A percentile compares a stretch with the other conserved stretches of the same genome.
These are phyloP conservation scores for Zonotrichia leucophrys DNA, from an alignment of 2,113 vertebrate genomes.

Conservation along the genomic window DNA sequence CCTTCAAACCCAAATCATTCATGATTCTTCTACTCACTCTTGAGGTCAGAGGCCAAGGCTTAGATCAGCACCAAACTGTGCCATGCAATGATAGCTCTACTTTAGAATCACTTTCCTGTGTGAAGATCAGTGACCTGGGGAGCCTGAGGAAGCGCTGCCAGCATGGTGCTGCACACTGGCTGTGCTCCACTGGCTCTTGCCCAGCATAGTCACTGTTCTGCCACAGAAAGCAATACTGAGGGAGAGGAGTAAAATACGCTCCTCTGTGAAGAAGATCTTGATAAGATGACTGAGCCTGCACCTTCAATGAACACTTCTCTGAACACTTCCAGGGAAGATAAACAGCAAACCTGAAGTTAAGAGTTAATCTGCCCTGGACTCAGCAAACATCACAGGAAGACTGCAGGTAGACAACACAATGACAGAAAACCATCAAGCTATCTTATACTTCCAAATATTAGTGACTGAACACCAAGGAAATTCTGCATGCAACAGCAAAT, in stretches of 20 bases:
- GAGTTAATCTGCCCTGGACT: not conserved
- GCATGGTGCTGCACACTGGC: not conserved
- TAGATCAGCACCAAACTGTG: not conserved
- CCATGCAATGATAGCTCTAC: not conserved
- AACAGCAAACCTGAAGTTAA: not conserved
- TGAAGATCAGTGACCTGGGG: not conserved
- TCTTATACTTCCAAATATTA: not conserved
- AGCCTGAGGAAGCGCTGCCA: not conserved
- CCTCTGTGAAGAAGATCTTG: not conserved
- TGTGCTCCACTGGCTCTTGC: not conserved
- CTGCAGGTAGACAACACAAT: not conserved
- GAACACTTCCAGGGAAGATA: not conserved
- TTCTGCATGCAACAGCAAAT: not conserved
- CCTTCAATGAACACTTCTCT: not conserved
- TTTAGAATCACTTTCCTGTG: not conserved
- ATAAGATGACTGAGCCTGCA: not conserved
- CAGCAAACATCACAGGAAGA: not conserved
- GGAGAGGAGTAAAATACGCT: not conserved
- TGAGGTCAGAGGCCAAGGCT: not conserved
- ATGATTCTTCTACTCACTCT: not conserved
- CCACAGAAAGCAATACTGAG: not conserved
- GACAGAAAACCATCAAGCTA: not conserved
- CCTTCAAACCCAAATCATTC: not conserved
- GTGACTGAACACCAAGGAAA: not conserved
- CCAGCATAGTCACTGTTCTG: not conserved